Evolutionary conservation across 2,113 vertebrate genomes (phyloP).

Genomic region (Eulemur rufifrons): DNA sequence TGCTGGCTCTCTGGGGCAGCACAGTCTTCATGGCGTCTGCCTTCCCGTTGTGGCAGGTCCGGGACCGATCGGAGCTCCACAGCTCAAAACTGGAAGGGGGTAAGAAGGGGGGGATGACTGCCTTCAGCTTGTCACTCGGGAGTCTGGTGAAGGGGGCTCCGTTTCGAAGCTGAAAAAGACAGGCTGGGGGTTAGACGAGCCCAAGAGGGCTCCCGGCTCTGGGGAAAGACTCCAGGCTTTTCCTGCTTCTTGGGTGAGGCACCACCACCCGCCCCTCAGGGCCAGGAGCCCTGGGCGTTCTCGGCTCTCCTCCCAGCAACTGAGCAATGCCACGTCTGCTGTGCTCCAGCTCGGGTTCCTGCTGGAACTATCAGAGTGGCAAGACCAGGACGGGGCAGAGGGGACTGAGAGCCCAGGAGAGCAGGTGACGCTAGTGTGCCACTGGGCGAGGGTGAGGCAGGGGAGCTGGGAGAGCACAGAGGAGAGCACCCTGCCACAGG

Average conservation of each 20-base stretch:
- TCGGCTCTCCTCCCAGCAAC: neutral
- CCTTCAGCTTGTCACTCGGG: slow-evolving; percentile 97
- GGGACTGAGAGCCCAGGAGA: neutral
- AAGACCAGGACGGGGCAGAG: too few relatives aligned
- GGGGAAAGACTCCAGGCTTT: neutral
- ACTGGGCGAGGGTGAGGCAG: neutral
- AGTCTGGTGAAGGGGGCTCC: slow-evolving; percentile 94
- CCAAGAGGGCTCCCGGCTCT: neutral
- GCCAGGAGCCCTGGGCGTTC: neutral
- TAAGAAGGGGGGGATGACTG: slow-evolving; percentile 97
- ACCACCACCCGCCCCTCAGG: neutral
- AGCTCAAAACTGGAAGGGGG: slow-evolving; percentile 97
- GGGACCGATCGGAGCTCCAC: slow-evolving; percentile 94
- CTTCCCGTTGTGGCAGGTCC: slow-evolving; percentile 87
- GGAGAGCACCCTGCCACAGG: neutral
- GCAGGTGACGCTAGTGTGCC: neutral
- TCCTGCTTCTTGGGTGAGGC: neutral
- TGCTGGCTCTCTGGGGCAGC: slow-evolving; percentile 88
- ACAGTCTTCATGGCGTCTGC: slow-evolving; percentile 87
- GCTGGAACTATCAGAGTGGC: neutral
- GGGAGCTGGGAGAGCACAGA: too few relatives aligned
- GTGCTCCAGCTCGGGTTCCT: neutral
- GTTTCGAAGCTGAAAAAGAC: slow-evolving; percentile 85
- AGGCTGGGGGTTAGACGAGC: slow-evolving; percentile 55
- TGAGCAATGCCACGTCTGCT: accelerated